These are phyloP conservation scores for Sciurus carolinensis DNA, from an alignment of 2,797 vertebrate genomes.

Conservation along the genomic window DNA sequence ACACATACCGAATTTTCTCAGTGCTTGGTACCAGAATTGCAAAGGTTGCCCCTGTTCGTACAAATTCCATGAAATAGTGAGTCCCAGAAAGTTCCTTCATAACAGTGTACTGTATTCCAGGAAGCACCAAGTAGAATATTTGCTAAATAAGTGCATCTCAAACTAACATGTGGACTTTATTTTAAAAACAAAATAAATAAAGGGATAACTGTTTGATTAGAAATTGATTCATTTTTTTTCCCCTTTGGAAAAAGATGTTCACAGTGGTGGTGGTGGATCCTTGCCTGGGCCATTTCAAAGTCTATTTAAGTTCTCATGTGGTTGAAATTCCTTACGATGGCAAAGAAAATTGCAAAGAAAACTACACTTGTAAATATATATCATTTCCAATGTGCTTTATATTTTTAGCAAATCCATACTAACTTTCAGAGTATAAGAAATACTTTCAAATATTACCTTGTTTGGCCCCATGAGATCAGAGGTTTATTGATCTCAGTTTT, in stretches of 20 bases:
- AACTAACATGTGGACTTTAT: neutral
- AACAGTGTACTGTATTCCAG: neutral
- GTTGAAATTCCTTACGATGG: neutral
- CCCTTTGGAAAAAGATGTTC: neutral
- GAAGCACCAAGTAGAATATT: neutral
- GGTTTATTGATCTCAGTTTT: neutral
- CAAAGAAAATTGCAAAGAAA: neutral
- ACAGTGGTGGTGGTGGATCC: neutral
- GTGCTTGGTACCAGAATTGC: neutral
- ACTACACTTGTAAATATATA: neutral
- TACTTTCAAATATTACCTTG: constrained; percentile 17
- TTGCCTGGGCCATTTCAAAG: neutral
- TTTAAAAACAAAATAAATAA: neutral
- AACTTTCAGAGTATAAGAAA: constrained; percentile 40
- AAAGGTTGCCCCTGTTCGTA: neutral
- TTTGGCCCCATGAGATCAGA: constrained; percentile 4
- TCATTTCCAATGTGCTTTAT: constrained; percentile 6
- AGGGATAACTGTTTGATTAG: neutral
- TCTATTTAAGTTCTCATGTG: neutral
- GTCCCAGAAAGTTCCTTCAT: neutral
- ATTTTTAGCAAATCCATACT: neutral
- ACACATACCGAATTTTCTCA: neutral
- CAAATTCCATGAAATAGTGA: neutral
- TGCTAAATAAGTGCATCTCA: neutral
- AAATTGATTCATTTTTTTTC: constrained; percentile 11